A percentile compares a stretch with the other conserved stretches of the same genome.
These are phyloP conservation scores for Bellardia pandia DNA, from an alignment of 2,888 invertebrate species.

Conservation along the genomic window DNA sequence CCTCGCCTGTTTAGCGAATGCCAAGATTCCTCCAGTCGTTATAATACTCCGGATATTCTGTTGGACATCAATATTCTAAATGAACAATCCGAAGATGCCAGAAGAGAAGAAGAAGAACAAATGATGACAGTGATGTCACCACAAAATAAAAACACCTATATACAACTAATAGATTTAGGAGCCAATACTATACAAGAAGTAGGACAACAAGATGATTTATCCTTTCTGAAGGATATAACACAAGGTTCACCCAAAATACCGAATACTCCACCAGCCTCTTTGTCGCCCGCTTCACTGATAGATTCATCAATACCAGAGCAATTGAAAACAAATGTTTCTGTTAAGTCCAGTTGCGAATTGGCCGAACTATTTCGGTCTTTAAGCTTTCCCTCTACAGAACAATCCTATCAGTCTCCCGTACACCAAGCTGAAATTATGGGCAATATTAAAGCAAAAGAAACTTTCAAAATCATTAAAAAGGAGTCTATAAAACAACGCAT, in stretches of 20 bases:
- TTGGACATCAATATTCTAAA: slow-evolving; percentile 83
- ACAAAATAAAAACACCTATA: slow-evolving; percentile 61
- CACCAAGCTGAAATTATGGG: slow-evolving; percentile 35
- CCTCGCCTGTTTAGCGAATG: slow-evolving; percentile 75
- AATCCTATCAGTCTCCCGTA: slow-evolving; percentile 65
- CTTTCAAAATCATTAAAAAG: slow-evolving; percentile 73
- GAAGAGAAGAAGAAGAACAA: slow-evolving; percentile 68
- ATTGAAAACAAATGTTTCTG: slow-evolving; percentile 76
- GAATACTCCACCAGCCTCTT: slow-evolving; percentile 81
- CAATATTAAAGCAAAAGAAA: slow-evolving; percentile 51
- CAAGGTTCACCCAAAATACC: slow-evolving; percentile 79
- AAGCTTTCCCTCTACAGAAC: slow-evolving; percentile 81
- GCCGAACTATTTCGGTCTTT: slow-evolving; percentile 83
- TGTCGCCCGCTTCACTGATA: slow-evolving; percentile 80
- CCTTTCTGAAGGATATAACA: slow-evolving; percentile 78
- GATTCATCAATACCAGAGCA: slow-evolving; percentile 72
- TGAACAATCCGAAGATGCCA: slow-evolving; percentile 77
- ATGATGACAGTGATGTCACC: slow-evolving; percentile 70
- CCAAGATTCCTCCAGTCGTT: slow-evolving; percentile 75
- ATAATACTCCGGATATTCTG: slow-evolving; percentile 82
- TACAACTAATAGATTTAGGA: slow-evolving; percentile 79
- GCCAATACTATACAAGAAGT: slow-evolving; percentile 71
- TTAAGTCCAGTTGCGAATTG: slow-evolving; percentile 81
- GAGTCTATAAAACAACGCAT: slow-evolving; percentile 79
- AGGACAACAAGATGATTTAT: slow-evolving; percentile 76